Percentiles rank a stretch among this genome's conserved stretches.
phyloP scores from a whole-genome alignment of 2,797 vertebrate genomes.

The Aythya fuligula region DNA sequence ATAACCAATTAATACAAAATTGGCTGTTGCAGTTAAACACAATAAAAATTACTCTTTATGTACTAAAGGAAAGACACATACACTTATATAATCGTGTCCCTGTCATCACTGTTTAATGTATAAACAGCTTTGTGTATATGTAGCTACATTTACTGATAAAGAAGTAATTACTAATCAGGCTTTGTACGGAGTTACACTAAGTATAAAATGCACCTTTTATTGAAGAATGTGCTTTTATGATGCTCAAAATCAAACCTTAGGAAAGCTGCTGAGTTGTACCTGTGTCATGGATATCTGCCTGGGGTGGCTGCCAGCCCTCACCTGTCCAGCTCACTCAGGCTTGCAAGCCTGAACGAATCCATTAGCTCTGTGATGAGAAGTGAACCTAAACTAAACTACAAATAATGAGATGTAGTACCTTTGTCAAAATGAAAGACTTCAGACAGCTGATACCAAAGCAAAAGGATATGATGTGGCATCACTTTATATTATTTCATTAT shows the following conservation, averaged over 20 bases:
- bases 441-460: constrained; percentile 20
- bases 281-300: neutral
- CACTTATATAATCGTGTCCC: neutral
- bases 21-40: constrained; percentile 6
- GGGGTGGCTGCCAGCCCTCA: constrained; percentile 34
- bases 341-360: constrained; percentile 39
- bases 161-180: constrained; percentile 1
- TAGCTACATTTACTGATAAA: constrained; percentile 1
- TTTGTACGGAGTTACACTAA: neutral
- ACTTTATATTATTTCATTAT: neutral
- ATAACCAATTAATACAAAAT: constrained; percentile 14
- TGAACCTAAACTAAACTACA: constrained; percentile 47
- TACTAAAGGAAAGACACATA: neutral
- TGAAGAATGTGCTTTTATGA: neutral
- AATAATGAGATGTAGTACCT: constrained; percentile 19
- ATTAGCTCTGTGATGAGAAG: constrained; percentile 49
- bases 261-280: constrained; percentile 15
- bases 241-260: neutral
- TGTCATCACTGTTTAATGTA: neutral
- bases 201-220: neutral
- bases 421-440: constrained; percentile 22
- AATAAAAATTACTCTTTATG: neutral
- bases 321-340: constrained; percentile 46
- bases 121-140: neutral
- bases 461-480: constrained; percentile 11